A percentile compares a stretch with the other conserved stretches of the same genome.
These are phyloP conservation scores for Ichneumon xanthorius DNA, from an alignment of 2,888 invertebrate species.

Conservation along the genomic window DNA sequence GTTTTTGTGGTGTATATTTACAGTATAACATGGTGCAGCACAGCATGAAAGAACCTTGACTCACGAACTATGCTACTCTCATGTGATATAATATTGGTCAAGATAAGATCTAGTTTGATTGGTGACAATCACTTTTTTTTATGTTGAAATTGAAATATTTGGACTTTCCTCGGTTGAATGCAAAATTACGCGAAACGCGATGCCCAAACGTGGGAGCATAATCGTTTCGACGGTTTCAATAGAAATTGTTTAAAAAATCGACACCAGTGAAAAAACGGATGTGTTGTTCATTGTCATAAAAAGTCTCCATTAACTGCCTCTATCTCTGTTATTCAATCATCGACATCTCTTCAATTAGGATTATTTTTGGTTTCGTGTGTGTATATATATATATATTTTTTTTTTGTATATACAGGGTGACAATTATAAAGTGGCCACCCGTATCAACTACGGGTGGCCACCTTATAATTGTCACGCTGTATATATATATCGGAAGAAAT, in stretches of 20 bases:
- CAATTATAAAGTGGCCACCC: too few species aligned
- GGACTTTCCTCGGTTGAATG: conserved; percentile 52
- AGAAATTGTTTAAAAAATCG: conserved; percentile 64
- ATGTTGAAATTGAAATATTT: conserved; percentile 36
- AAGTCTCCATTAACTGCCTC: conserved; percentile 27
- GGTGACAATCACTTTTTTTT: conserved; percentile 44
- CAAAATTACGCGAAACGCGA: conserved; percentile 35
- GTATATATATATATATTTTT: too few species aligned
- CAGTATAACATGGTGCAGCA: conserved; percentile 62
- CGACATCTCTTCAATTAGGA: conserved; percentile 18
- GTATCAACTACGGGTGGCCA: too few species aligned
- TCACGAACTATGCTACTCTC: conserved; percentile 62
- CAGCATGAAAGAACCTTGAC: conserved; percentile 63
- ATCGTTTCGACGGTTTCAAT: conserved; percentile 45
- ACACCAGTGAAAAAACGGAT: conserved; percentile 58
- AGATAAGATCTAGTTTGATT: conserved; percentile 60
- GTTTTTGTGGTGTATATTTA: conserved; percentile 58
- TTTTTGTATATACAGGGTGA: too few species aligned
- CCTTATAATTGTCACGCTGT: too few species aligned
- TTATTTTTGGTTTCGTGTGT: not conserved
- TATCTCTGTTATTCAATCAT: not conserved
- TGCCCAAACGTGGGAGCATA: conserved; percentile 7
- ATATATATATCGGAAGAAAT: not conserved
- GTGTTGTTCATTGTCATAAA: conserved; percentile 26
- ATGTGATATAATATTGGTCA: conserved; percentile 67